phyloP scores from a whole-genome alignment of 1,140 invertebrate genomes.

The Stenopsyche tienmushanensis region DNA sequence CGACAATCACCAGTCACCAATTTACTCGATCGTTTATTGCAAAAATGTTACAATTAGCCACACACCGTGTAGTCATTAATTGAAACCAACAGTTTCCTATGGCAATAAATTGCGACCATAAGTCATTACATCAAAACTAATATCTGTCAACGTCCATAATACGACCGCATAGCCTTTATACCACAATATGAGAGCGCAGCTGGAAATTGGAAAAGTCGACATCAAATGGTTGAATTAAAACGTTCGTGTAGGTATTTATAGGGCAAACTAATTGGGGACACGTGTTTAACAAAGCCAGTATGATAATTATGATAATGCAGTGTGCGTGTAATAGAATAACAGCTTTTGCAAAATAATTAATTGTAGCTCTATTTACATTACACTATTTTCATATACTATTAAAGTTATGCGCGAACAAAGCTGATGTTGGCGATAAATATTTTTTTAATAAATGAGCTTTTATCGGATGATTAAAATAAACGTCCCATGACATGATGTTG shows the following conservation, averaged over 20 bases:
- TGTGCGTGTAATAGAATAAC: conserved; percentile 30
- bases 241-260: neutral
- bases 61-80: too few species aligned
- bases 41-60: too few species aligned
- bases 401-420: neutral
- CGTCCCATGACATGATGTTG: too few species aligned
- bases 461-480: too few species aligned
- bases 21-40: too few species aligned
- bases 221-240: neutral
- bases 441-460: too few species aligned
- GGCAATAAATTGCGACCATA: too few species aligned
- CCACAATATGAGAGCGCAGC: neutral
- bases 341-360: conserved; percentile 26
- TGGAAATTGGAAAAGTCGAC: neutral
- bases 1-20: too few species aligned
- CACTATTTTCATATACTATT: neutral
- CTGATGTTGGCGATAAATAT: too few species aligned
- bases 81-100: too few species aligned
- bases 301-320: conserved; percentile 29
- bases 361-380: conserved; percentile 8
- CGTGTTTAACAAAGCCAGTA: conserved; percentile 25
- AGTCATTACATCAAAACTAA: too few species aligned
- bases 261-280: conserved; percentile 23
- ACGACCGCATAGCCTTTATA: neutral
- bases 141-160: too few species aligned